Conservation (phyloP, 2,888 invertebrate genomes). For the Salpingus planirostris region DNA sequence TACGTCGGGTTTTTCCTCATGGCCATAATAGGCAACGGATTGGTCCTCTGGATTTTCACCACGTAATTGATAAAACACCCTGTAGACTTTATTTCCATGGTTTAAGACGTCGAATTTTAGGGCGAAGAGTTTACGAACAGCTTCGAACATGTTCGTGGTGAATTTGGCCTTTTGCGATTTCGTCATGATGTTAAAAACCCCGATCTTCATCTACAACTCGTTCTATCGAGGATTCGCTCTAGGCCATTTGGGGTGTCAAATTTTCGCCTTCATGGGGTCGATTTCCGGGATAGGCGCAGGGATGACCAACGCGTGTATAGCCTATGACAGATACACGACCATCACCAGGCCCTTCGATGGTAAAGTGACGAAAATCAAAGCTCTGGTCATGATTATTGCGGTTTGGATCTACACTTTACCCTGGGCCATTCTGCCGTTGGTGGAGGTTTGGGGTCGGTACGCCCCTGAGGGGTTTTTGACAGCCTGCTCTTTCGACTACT, state of each 20-base stretch:
- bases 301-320: constrained; percentile 77
- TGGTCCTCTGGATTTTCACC: constrained; percentile 77
- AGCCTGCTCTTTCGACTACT: constrained; percentile 74
- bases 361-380: constrained; percentile 71
- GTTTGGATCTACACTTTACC: constrained; percentile 75
- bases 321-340: constrained; percentile 71
- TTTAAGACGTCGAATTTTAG: constrained; percentile 39
- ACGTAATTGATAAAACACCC: constrained; percentile 48
- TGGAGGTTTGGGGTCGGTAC: constrained; percentile 79
- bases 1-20: constrained; percentile 68
- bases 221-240: constrained; percentile 67
- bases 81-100: not conserved
- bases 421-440: constrained; percentile 68
- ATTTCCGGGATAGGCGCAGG: constrained; percentile 71
- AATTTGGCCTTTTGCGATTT: constrained; percentile 78
- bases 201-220: constrained; percentile 78
- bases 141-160: constrained; percentile 77
- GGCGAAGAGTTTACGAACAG: constrained; percentile 63
- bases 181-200: constrained; percentile 79
- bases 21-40: constrained; percentile 64
- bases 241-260: constrained; percentile 67
- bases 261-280: constrained; percentile 67
- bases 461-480: constrained; percentile 89
- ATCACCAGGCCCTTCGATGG: constrained; percentile 79
- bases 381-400: constrained; percentile 60